phyloP scores from a whole-genome alignment of 2,797 vertebrate genomes.

The Micrastur ruficollis region DNA sequence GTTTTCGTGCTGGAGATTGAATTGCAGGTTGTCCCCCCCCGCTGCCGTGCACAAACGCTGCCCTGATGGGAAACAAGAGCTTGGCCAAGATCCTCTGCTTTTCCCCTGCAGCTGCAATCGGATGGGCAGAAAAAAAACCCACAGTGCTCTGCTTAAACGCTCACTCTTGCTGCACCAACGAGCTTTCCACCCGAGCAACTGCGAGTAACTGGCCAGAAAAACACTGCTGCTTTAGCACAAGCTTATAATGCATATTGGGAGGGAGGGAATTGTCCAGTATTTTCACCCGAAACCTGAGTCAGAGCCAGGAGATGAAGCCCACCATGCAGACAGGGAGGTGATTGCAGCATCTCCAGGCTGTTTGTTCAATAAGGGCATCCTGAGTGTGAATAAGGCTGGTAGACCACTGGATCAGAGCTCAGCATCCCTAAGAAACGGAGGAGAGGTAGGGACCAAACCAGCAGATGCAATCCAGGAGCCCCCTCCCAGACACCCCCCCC shows the following conservation, averaged over 20 bases:
- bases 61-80: not conserved
- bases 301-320: not conserved
- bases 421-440: not conserved
- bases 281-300: not conserved
- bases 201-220: not conserved
- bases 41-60: not conserved
- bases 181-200: not conserved
- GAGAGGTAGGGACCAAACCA: not conserved
- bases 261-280: not conserved
- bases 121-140: not conserved
- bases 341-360: not conserved
- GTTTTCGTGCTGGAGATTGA: not conserved
- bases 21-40: not conserved
- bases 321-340: fast-evolving
- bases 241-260: not conserved
- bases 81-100: not conserved
- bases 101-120: not conserved
- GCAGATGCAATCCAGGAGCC: fast-evolving
- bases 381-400: not conserved
- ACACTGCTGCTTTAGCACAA: not conserved
- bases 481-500: not conserved
- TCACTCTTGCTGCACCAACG: not conserved
- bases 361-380: not conserved
- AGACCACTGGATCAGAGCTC: not conserved
- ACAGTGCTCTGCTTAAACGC: not conserved